Conservation (phyloP, 2,113 vertebrate genomes). For the Burhinus oedicnemus region DNA sequence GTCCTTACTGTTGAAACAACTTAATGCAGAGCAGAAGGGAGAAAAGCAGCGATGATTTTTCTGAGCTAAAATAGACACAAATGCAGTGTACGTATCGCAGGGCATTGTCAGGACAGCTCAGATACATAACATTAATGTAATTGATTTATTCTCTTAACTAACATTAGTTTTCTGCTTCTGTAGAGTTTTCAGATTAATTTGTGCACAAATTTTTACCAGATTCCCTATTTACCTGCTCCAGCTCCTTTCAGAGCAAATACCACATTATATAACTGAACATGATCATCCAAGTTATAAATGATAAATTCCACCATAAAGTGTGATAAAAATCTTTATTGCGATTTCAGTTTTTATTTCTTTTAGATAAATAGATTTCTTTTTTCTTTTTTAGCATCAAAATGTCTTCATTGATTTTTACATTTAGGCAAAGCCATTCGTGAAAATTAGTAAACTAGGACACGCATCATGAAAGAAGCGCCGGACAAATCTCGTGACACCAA, state of each 20-base stretch:
- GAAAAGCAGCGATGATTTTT: not conserved
- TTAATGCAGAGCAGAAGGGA: not conserved
- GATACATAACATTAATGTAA: not conserved
- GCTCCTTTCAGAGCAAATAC: not conserved
- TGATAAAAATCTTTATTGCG: slow-evolving; percentile 61
- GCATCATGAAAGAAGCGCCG: not conserved
- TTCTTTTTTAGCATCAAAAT: not conserved
- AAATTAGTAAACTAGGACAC: slow-evolving; percentile 6
- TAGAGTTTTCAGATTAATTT: not conserved
- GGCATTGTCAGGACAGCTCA: not conserved
- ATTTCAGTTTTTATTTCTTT: slow-evolving; percentile 32
- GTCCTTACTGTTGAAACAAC: not conserved
- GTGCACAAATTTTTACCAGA: not conserved
- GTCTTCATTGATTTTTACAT: slow-evolving; percentile 20
- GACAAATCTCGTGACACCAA: not conserved
- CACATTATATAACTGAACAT: not conserved
- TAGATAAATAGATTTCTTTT: not conserved
- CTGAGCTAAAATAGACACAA: not conserved
- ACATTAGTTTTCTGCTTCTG: not conserved
- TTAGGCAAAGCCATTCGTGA: not conserved
- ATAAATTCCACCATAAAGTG: slow-evolving; percentile 4
- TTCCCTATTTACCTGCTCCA: not conserved
- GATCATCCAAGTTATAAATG: not conserved
- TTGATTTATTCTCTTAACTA: not conserved
- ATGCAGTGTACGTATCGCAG: not conserved